These are phyloP conservation scores for Alces alces DNA, from an alignment of 2,113 vertebrate species.

Conservation along the genomic window DNA sequence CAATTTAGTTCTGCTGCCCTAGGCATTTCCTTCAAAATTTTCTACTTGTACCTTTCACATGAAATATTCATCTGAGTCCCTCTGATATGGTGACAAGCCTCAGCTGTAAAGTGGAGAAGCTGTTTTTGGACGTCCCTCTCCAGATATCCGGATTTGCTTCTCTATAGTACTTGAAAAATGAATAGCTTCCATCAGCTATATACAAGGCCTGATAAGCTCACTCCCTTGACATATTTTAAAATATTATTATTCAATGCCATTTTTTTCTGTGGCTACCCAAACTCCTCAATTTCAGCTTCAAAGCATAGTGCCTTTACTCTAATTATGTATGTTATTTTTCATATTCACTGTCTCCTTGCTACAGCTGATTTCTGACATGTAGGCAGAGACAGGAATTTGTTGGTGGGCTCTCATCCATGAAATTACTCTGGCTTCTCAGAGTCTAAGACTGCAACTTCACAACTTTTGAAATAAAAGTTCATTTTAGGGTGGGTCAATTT, in stretches of 20 bases:
- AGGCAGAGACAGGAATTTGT: conserved; percentile 25
- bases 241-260: conserved; percentile 22
- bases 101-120: conserved; percentile 7
- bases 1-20: conserved; percentile 36
- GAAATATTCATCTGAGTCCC: conserved; percentile 49
- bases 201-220: neutral
- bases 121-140: conserved; percentile 21
- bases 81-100: conserved; percentile 24
- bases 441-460: neutral
- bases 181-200: neutral
- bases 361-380: neutral
- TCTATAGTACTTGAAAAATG: conserved; percentile 24
- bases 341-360: neutral
- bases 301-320: conserved; percentile 24
- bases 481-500: conserved; percentile 17
- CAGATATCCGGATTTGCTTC: conserved; percentile 8
- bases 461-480: conserved; percentile 53
- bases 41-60: conserved; percentile 40
- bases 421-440: neutral
- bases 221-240: conserved; percentile 1
- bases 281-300: neutral
- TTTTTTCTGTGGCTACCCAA: conserved; percentile 32
- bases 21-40: conserved; percentile 40
- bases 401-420: neutral
- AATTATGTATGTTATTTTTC: conserved; percentile 29